phyloP scores from a whole-genome alignment of 2,888 invertebrate genomes.

The Nomada ruficornis region DNA sequence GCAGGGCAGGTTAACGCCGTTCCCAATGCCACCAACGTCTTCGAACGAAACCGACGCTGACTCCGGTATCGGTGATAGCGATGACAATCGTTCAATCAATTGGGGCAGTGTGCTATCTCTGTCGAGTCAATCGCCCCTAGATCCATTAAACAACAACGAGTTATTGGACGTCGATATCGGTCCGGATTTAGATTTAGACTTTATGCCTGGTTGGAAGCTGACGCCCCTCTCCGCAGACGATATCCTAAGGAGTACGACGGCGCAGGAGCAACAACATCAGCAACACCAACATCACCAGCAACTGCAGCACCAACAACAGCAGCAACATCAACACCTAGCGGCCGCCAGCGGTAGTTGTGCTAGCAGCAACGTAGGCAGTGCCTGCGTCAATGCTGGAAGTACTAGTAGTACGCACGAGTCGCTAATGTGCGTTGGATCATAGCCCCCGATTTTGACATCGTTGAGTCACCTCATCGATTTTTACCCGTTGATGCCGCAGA shows the following conservation, averaged over 20 bases:
- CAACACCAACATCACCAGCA: constrained; percentile 66
- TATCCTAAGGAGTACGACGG: constrained; percentile 83
- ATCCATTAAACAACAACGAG: constrained; percentile 93
- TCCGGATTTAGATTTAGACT: constrained; percentile 88
- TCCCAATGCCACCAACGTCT: constrained; percentile 84
- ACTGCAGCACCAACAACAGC: constrained; percentile 63
- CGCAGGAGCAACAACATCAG: constrained; percentile 72
- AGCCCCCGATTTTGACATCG: constrained; percentile 82
- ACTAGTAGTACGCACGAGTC: constrained; percentile 82
- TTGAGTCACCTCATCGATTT: constrained; percentile 83
- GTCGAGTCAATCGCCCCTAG: constrained; percentile 93
- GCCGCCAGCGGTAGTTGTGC: constrained; percentile 68
- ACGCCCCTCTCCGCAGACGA: constrained; percentile 85
- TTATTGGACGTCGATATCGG: constrained; percentile 88
- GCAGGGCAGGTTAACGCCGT: constrained; percentile 82
- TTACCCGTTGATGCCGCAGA: constrained; percentile 80
- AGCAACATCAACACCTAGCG: constrained; percentile 63
- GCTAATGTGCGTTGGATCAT: constrained; percentile 83
- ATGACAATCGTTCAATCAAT: constrained; percentile 91
- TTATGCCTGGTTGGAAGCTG: constrained; percentile 86
- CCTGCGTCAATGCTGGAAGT: constrained; percentile 64
- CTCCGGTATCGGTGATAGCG: constrained; percentile 90
- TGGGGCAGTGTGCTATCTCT: constrained; percentile 96
- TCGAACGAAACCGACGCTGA: constrained; percentile 89
- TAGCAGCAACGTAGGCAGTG: constrained; percentile 67